Percentiles rank a stretch among this genome's conserved stretches.
Evolutionary conservation across 2,888 invertebrate genomes (phyloP).

Genomic region (Tetragnatha montana): DNA sequence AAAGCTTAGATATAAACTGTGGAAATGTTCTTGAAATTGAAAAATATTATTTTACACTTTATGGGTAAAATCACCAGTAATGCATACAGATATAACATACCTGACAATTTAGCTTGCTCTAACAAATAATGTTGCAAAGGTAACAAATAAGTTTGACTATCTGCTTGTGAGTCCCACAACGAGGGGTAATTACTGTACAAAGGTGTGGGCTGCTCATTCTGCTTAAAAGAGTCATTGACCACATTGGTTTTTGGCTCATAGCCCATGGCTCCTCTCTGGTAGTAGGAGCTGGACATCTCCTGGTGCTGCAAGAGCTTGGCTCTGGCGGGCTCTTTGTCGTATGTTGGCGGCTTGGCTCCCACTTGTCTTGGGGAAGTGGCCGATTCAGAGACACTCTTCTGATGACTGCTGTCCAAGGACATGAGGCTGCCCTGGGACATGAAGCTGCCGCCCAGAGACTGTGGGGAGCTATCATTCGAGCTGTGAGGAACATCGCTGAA

Average conservation of each 20-base stretch:
- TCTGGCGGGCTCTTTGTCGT: constrained; percentile 60
- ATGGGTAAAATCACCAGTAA: neutral
- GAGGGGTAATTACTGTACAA: constrained; percentile 75
- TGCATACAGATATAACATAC: constrained; percentile 75
- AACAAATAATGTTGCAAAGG: constrained; percentile 91
- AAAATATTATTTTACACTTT: too few species aligned
- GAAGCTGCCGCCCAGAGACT: constrained; percentile 67
- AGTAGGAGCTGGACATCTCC: constrained; percentile 59
- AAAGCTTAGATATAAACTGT: too few species aligned
- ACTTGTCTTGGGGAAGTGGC: constrained; percentile 65
- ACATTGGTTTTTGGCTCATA: constrained; percentile 72
- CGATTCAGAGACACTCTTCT: constrained; percentile 63
- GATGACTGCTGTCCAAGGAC: constrained; percentile 70
- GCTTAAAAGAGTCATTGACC: constrained; percentile 65
- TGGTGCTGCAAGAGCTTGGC: constrained; percentile 54
- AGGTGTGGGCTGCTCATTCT: constrained; percentile 72
- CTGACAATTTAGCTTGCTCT: constrained; percentile 87
- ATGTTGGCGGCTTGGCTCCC: constrained; percentile 53
- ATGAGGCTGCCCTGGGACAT: constrained; percentile 66
- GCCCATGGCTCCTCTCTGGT: constrained; percentile 40
- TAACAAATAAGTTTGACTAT: constrained; percentile 81
- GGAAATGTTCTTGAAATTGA: too few species aligned
- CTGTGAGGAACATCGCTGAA: constrained; percentile 69
- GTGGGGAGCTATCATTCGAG: constrained; percentile 69
- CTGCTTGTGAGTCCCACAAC: constrained; percentile 75